Base-by-base conservation (phyloP, 2,888 invertebrate genomes). In the Spodoptera littoralis region DNA sequence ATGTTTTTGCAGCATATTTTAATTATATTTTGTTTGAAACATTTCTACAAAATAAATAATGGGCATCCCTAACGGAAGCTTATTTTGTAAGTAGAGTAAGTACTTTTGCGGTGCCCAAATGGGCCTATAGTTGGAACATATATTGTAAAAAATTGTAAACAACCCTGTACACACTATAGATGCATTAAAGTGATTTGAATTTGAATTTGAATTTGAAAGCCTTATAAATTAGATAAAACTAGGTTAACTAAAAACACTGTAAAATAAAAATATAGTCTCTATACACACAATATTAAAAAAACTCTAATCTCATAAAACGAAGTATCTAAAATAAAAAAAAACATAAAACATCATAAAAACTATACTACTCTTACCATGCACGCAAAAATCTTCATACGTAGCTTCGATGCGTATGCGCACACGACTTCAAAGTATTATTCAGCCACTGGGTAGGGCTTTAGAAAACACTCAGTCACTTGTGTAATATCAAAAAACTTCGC, bases 391-490 rank as follows among this genome's bases (percentile, higher is more conserved):
- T 79, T 80, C 63, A 60, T 65, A 60, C 65, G 82, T 71, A 65
- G 57, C 82, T 80, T 73, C 91, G 94, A 82, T 84, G 93, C 71
- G 54, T 54, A 51, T 27, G 91, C 92, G 48, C 73, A 80, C 91
- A 94, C 92, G 88, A 95, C 95, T 95, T 96, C 96, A 95, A 97
- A 98, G 98, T 97, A 98, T 98, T 96, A 98, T 97, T 97, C 97
- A 98, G 97, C 96, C 96, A 98, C 98, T 97, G 98, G 96, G 96
- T 86, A 91, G 86, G 89, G 86, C 84, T 84, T 78, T 76, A 78
- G 84, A 85, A 54, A 87, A 47, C 73, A 71, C 81, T 81, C 76
- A 76, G 67, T 48, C 81, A 85, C 81, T 77, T 64, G 63, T 43
- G 18, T 9, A 6, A 24, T 42, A 48, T 0, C 8, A 24, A 43